Evolutionary conservation across 2,113 vertebrate genomes (phyloP).

Genomic region (Platycercus adscitus): DNA sequence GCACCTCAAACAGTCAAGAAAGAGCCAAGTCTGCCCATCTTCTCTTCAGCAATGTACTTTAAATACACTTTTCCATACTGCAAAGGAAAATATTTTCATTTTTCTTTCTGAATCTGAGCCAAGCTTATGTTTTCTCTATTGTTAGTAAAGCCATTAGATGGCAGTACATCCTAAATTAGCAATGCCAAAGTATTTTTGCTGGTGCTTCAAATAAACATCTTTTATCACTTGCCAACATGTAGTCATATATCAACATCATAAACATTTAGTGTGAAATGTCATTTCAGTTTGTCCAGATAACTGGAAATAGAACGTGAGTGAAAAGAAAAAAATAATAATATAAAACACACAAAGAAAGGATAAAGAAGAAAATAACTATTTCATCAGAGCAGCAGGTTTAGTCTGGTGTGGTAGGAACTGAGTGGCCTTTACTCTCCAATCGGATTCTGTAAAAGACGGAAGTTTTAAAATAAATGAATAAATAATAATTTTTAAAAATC

Average conservation of each 20-base stretch:
- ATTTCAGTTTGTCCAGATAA: background rate
- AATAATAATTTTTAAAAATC: background rate
- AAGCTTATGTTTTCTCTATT: background rate
- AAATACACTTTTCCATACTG: background rate
- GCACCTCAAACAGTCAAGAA: background rate
- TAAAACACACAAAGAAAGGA: background rate
- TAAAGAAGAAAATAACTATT: background rate
- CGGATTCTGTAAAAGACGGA: background rate
- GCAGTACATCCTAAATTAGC: slow-evolving; percentile 42
- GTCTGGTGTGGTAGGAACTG: background rate
- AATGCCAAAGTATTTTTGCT: background rate
- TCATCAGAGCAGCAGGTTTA: background rate
- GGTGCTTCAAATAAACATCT: background rate
- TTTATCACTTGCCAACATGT: background rate
- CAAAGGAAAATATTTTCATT: background rate
- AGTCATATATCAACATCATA: background rate
- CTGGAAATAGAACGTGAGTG: background rate
- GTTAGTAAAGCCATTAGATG: slow-evolving; percentile 55
- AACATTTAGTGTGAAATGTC: background rate
- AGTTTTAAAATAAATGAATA: background rate
- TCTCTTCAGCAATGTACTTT: background rate
- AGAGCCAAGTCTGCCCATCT: background rate
- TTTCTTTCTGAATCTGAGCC: background rate
- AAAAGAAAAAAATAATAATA: background rate
- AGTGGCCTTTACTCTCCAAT: background rate